Conservation (phyloP, 2,113 vertebrate species). For the Microcebus tavaratra region DNA sequence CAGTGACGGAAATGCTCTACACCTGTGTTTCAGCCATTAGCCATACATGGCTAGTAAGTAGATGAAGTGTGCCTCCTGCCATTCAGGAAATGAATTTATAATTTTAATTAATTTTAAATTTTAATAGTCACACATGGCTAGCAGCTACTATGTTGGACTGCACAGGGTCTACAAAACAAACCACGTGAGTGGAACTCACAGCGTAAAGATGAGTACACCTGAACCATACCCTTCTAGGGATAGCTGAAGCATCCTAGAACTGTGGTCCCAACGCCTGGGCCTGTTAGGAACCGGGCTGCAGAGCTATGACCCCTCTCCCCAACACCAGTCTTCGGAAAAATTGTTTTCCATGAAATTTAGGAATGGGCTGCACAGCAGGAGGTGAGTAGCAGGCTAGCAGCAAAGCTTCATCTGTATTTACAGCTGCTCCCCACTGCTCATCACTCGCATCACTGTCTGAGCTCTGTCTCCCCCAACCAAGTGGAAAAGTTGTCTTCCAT, state of each 20-base stretch:
- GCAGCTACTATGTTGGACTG: background rate
- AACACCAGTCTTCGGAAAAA: no score
- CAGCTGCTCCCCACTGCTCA: no score
- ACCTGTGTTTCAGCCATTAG: background rate
- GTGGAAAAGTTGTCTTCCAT: no score
- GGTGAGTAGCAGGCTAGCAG: no score
- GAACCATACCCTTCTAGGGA: background rate
- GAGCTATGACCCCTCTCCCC: no score
- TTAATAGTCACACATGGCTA: background rate
- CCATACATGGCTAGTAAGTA: background rate
- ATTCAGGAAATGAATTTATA: background rate
- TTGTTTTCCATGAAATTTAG: no score
- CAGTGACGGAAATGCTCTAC: background rate
- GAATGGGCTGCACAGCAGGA: no score
- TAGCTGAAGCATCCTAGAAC: background rate
- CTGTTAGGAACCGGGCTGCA: no score
- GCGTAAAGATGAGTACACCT: background rate
- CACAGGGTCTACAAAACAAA: background rate
- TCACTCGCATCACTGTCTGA: no score
- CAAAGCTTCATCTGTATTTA: no score
- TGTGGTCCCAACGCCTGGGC: no score
- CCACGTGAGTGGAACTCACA: background rate
- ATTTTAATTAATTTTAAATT: conserved; percentile 25
- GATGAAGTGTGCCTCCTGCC: background rate
- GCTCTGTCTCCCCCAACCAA: no score